phyloP scores from a whole-genome alignment of 2,888 invertebrate genomes.

The Schizaphis graminum region DNA sequence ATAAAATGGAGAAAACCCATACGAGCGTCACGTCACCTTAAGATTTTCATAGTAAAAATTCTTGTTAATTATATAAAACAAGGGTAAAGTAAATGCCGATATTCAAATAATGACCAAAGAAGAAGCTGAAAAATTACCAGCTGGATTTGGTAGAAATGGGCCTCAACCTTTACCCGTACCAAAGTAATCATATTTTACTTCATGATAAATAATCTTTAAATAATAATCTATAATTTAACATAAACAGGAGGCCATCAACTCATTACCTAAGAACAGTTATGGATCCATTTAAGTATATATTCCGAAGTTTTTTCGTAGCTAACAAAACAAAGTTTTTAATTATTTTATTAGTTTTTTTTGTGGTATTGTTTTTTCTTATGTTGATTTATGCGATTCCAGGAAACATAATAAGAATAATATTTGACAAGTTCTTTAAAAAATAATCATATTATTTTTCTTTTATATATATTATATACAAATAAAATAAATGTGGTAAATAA shows the following conservation, averaged over 20 bases:
- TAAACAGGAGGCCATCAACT: conserved; percentile 26
- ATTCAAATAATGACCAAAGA: conserved; percentile 75
- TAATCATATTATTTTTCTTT: background rate
- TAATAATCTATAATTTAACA: background rate
- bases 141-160: conserved; percentile 77
- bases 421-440: conserved; percentile 75
- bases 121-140: conserved; percentile 77
- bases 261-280: background rate
- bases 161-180: conserved; percentile 78
- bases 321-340: conserved; percentile 38
- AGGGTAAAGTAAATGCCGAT: conserved; percentile 80
- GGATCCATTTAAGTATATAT: conserved; percentile 20
- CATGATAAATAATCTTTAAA: background rate
- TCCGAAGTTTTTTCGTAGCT: background rate
- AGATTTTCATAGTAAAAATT: background rate
- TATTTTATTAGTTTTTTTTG: background rate
- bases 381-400: conserved; percentile 90
- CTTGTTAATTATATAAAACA: background rate
- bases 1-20: too few species aligned
- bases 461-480: too few species aligned
- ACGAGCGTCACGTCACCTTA: background rate
- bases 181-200: conserved; percentile 71
- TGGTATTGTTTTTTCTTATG: conserved; percentile 71
- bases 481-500: background rate
- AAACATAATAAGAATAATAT: conserved; percentile 85